A percentile compares a stretch with the other conserved stretches of the same genome.
phyloP scores from a whole-genome alignment of 2,113 vertebrate species.

The Bubalus kerabau region DNA sequence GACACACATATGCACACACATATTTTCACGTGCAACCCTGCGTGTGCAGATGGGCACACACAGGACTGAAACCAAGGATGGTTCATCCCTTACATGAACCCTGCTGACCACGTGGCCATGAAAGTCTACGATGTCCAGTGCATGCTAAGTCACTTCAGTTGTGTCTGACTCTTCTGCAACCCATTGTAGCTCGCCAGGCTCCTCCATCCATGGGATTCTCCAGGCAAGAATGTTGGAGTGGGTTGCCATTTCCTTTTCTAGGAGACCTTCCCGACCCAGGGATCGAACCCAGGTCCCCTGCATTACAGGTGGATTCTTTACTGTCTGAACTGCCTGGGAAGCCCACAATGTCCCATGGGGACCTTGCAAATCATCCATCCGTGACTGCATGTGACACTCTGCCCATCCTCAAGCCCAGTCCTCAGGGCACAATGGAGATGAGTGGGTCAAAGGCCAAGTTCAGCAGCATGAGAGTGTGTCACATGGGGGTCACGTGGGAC shows the following conservation, averaged over 20 bases:
- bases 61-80: neutral
- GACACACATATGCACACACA: neutral
- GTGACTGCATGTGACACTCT: neutral
- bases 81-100: neutral
- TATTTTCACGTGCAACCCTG: neutral
- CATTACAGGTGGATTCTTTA: neutral
- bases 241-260: neutral
- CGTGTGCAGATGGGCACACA: neutral
- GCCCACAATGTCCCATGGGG: neutral
- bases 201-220: neutral
- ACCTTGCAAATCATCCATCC: neutral
- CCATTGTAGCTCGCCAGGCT: neutral
- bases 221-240: neutral
- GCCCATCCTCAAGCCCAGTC: neutral
- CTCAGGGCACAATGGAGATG: neutral
- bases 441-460: constrained; percentile 18
- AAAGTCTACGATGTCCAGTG: neutral
- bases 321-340: neutral
- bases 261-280: neutral
- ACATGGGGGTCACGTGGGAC: fast-evolving
- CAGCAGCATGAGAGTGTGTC: neutral
- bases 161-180: neutral
- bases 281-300: neutral
- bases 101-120: neutral
- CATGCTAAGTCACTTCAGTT: neutral